These are phyloP conservation scores for Pocillopora verrucosa DNA, from an alignment of 64 coral and sea anemone genomes.

Conservation along the genomic window DNA sequence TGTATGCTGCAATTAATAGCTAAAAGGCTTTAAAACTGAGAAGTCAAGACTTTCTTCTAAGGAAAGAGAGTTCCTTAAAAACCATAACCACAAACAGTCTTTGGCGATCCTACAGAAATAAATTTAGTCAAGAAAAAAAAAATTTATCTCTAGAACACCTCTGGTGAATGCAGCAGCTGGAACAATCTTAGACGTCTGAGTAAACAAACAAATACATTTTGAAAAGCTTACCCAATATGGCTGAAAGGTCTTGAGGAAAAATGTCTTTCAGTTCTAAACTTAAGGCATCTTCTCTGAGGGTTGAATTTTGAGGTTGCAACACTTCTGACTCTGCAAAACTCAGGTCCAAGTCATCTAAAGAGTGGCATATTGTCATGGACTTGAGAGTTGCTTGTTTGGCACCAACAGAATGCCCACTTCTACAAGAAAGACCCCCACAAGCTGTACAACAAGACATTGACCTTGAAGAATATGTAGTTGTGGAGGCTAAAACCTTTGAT, in stretches of 20 bases:
- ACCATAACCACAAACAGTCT: too few species aligned
- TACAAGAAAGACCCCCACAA: background rate
- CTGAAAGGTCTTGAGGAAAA: conserved; percentile 6
- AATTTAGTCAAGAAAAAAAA: too few species aligned
- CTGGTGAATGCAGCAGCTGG: too few species aligned
- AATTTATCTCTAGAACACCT: too few species aligned
- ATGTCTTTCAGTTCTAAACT: conserved; percentile 8
- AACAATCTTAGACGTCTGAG: too few species aligned
- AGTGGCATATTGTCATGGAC: conserved; percentile 24
- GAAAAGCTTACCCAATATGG: conserved; percentile 6
- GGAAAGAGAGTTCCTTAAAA: too few species aligned
- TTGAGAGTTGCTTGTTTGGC: background rate
- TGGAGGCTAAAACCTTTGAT: background rate
- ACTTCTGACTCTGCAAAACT: background rate
- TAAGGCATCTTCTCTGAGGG: background rate
- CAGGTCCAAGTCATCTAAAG: background rate
- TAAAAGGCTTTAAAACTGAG: too few species aligned
- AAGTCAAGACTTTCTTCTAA: too few species aligned
- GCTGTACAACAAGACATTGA: conserved; percentile 31
- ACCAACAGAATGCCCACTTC: background rate
- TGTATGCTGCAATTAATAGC: too few species aligned
- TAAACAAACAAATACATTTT: background rate
- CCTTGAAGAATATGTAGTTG: conserved; percentile 20
- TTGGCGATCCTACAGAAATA: too few species aligned
- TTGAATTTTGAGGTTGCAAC: conserved; percentile 32